These are phyloP conservation scores for Diorhabda carinulata DNA, from an alignment of 1,140 invertebrate species.

Conservation along the genomic window DNA sequence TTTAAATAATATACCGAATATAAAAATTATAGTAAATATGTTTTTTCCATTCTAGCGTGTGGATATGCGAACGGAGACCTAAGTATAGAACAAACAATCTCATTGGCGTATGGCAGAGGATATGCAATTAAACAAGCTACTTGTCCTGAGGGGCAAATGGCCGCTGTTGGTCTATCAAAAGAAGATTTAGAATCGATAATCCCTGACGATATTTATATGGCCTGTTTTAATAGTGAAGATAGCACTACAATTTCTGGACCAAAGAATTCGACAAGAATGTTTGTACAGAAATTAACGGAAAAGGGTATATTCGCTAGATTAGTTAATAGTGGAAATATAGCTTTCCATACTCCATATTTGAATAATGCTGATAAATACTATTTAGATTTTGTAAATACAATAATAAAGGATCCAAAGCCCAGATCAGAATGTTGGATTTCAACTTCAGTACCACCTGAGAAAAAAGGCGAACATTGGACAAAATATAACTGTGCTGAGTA, in stretches of 20 bases:
- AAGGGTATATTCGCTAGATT: slow-evolving; percentile 82
- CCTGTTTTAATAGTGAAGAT: slow-evolving; percentile 90
- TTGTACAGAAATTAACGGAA: slow-evolving; percentile 66
- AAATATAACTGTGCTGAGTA: slow-evolving; percentile 83
- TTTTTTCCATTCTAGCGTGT: slow-evolving; percentile 56
- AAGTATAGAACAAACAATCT: slow-evolving; percentile 74
- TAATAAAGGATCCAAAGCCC: slow-evolving; percentile 74
- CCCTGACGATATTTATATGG: slow-evolving; percentile 73
- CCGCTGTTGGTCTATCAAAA: slow-evolving; percentile 83
- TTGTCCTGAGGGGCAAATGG: slow-evolving; percentile 67
- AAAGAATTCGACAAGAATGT: slow-evolving; percentile 60
- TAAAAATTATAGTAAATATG: background rate
- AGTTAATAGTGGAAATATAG: slow-evolving; percentile 81
- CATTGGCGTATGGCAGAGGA: slow-evolving; percentile 80
- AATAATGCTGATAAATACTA: slow-evolving; percentile 69
- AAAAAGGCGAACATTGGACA: slow-evolving; percentile 74
- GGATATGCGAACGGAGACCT: slow-evolving; percentile 82
- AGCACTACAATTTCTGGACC: slow-evolving; percentile 91
- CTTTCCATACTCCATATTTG: slow-evolving; percentile 94
- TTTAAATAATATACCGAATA: no score
- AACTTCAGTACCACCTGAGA: slow-evolving; percentile 78
- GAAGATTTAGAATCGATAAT: slow-evolving; percentile 71
- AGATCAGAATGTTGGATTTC: slow-evolving; percentile 82
- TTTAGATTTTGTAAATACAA: slow-evolving; percentile 51
- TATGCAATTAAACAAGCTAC: slow-evolving; percentile 70